Conservation (phyloP, 1,140 invertebrate genomes). For the Achroia grisella region DNA sequence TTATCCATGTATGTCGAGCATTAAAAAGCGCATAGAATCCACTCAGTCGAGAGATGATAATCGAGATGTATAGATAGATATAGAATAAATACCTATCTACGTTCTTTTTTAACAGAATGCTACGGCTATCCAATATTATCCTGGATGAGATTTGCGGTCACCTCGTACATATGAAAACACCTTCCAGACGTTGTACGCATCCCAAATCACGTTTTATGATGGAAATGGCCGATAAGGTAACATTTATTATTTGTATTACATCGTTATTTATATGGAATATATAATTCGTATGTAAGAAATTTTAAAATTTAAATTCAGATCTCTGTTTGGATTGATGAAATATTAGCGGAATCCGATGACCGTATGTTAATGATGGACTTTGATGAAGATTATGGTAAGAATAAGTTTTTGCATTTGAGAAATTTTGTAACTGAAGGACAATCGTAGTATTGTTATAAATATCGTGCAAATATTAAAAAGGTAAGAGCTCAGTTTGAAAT, state of each 20-base stretch:
- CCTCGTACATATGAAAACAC: constrained; percentile 34
- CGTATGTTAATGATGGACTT: constrained; percentile 66
- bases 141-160: constrained; percentile 39
- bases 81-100: too few relatives aligned
- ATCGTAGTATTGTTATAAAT: too few relatives aligned
- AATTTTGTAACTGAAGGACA: too few relatives aligned
- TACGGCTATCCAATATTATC: constrained; percentile 53
- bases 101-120: constrained; percentile 31
- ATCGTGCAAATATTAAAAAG: constrained; percentile 3
- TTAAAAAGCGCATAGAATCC: too few relatives aligned
- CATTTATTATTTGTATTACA: neutral
- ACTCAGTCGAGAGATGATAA: too few relatives aligned
- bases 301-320: constrained; percentile 23
- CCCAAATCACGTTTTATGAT: constrained; percentile 55
- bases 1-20: too few relatives aligned
- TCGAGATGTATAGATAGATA: too few relatives aligned
- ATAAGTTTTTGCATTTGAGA: too few relatives aligned
- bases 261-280: too few relatives aligned
- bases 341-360: constrained; percentile 54
- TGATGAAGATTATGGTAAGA: constrained; percentile 61
- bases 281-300: neutral
- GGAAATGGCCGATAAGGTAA: constrained; percentile 60
- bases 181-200: constrained; percentile 28
- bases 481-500: constrained; percentile 33
- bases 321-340: constrained; percentile 61